Base-by-base conservation (phyloP, 2,797 vertebrate species). In the Pipistrellus pygmaeus region DNA sequence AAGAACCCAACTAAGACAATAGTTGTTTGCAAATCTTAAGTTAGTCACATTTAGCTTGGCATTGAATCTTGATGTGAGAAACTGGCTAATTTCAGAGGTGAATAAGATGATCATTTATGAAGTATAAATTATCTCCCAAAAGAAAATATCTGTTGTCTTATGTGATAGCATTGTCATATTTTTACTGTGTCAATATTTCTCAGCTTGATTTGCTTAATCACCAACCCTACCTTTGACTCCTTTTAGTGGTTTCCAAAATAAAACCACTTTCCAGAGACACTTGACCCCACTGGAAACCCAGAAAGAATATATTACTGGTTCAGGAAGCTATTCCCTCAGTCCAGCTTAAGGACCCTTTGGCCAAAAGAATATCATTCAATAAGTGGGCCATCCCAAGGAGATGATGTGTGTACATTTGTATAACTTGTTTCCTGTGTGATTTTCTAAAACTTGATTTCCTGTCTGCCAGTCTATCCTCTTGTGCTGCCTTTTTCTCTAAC, bases 181-280 rank as follows among this genome's bases (percentile, higher is more conserved):
- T 85, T 77, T 44, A 82, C 27, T 66, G n/a, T 76, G 69, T 64
- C 88, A 60, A 18, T 88, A 88, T 73, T 90, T 94, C 27, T 93
- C 78, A 82, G 38, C 62, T 92, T 95, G 53, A 95, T 35, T 88
- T 30, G 27, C 60, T 83, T 51, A 92, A 81, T 89, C n/a, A n/a
- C 17, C 68, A 93, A 92, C 53, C 53, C 73, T 71, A 93, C 44
- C 84, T 93, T 90, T 94, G 51, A 92, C 84, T 86, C 57, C 93
- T 30, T 96, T 91, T 92, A 80, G 20, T 48, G 81, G 25, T 88
- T 95, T 95, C 90, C 85, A 96, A 95, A 90, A 72, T 72, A 69
- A 68, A 82, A 85, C n/a, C 21, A n/a, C 53, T 48, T 77, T 85
- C 73, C 21, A 46, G 68, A 80, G 76, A 86, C 53, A 81, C 69